Conservation (phyloP, 2,113 vertebrate genomes). For the Oncorhynchus kisutch region DNA sequence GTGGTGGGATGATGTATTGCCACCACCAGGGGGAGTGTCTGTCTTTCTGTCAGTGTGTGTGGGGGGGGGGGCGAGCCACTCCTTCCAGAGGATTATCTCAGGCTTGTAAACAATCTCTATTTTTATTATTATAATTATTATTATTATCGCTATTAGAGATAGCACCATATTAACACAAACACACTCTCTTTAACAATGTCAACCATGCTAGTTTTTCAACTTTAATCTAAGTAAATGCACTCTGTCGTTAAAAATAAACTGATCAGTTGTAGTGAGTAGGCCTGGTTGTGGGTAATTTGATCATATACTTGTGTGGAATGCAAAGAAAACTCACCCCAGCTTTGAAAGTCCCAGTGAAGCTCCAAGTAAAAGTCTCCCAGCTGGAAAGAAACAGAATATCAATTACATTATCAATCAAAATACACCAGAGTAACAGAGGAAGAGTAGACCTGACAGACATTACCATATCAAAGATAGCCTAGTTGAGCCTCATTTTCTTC, state of each 20-base stretch:
- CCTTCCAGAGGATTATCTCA: conserved; percentile 15
- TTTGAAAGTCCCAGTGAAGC: conserved; percentile 99
- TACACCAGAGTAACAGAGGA: not conserved
- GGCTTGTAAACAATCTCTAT: not conserved
- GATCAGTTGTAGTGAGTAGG: not conserved
- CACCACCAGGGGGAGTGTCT: conserved; percentile 46
- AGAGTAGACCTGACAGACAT: not conserved
- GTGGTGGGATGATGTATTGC: not conserved
- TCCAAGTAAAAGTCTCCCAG: conserved; percentile 99
- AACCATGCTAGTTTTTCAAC: not conserved
- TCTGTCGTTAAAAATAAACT: not conserved
- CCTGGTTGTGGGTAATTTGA: not conserved
- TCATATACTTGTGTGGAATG: not conserved
- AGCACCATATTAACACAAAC: not conserved
- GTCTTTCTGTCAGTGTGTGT: too few species aligned
- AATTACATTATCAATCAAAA: not conserved
- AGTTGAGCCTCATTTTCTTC: not conserved
- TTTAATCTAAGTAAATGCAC: not conserved
- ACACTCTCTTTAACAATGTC: not conserved
- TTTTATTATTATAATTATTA: too few species aligned
- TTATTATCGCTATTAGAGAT: not conserved
- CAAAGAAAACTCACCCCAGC: conserved; percentile 89
- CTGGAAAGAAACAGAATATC: conserved; percentile 69
- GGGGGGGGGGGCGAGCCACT: not conserved
- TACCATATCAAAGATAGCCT: not conserved